These are phyloP conservation scores for Chiridota heheva DNA, from an alignment of 35 echinoderm and acorn worm species.

Conservation along the genomic window DNA sequence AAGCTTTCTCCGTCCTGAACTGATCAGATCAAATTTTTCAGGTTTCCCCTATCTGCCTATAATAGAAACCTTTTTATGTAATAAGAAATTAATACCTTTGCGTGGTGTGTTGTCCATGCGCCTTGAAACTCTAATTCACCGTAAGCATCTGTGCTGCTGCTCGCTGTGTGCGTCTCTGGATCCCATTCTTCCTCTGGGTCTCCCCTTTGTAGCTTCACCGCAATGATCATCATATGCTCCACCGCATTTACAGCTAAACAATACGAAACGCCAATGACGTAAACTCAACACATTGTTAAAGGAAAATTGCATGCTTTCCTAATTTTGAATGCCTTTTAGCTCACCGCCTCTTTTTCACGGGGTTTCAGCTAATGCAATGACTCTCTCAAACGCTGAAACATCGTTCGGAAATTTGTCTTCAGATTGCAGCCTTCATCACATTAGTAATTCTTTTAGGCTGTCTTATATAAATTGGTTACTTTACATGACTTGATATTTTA, in stretches of 20 bases:
- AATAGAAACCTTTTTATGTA: not conserved
- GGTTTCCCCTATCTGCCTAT: not conserved
- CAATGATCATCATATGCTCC: slow-evolving; percentile 31
- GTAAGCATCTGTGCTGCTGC: slow-evolving; percentile 56
- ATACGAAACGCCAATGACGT: not conserved
- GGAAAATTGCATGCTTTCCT: not conserved
- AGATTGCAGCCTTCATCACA: too few species aligned
- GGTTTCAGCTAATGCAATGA: too few species aligned
- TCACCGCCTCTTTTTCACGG: too few species aligned
- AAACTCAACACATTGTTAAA: not conserved
- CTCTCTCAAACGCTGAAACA: too few species aligned
- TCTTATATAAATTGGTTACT: too few species aligned
- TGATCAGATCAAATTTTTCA: too few species aligned
- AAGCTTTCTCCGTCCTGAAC: too few species aligned
- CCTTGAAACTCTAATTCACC: slow-evolving; percentile 95
- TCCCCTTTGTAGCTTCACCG: not conserved
- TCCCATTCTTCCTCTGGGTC: slow-evolving; percentile 42
- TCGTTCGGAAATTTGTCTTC: too few species aligned
- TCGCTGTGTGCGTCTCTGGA: slow-evolving; percentile 60
- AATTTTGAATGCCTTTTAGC: too few species aligned
- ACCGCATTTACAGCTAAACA: slow-evolving; percentile 68
- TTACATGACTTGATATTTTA: too few species aligned
- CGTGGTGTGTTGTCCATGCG: slow-evolving; percentile 55
- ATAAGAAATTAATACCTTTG: slow-evolving; percentile 53
- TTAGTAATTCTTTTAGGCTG: too few species aligned